Evolutionary conservation across 2,113 vertebrate genomes (phyloP).

Genomic region (Pelmatolapia mariae): DNA sequence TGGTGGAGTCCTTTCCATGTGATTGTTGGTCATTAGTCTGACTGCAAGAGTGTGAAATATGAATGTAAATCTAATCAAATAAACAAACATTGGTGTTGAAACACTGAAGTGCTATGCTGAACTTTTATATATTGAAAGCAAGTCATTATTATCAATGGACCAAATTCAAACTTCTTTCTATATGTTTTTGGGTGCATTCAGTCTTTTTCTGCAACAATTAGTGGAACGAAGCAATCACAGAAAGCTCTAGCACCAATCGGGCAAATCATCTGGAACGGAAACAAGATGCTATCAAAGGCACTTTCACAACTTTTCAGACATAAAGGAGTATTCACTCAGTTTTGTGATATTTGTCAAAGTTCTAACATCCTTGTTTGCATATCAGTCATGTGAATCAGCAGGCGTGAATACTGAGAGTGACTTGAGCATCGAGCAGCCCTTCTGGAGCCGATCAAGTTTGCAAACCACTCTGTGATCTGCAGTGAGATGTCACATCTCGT

Average conservation of each 20-base stretch:
- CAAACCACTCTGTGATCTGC: neutral
- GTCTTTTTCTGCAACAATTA: neutral
- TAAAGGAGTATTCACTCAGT: neutral
- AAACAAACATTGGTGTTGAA: neutral
- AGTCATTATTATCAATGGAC: neutral
- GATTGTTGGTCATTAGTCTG: neutral
- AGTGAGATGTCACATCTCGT: neutral
- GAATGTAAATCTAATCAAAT: neutral
- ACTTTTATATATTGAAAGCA: neutral
- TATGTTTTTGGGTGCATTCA: neutral
- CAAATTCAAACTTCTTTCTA: neutral
- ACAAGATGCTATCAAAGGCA: neutral
- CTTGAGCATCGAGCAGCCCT: neutral
- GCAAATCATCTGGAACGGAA: neutral
- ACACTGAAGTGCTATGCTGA: neutral
- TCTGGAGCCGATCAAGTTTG: neutral
- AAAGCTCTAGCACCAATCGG: neutral
- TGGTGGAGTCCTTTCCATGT: slow-evolving; percentile 30
- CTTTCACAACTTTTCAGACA: neutral
- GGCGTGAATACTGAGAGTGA: neutral
- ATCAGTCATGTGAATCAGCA: neutral
- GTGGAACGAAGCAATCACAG: neutral
- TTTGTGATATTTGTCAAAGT: neutral
- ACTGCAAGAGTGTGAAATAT: neutral
- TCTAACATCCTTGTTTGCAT: neutral